phyloP scores from a whole-genome alignment of 2,888 invertebrate genomes.

The Athalia cordata region DNA sequence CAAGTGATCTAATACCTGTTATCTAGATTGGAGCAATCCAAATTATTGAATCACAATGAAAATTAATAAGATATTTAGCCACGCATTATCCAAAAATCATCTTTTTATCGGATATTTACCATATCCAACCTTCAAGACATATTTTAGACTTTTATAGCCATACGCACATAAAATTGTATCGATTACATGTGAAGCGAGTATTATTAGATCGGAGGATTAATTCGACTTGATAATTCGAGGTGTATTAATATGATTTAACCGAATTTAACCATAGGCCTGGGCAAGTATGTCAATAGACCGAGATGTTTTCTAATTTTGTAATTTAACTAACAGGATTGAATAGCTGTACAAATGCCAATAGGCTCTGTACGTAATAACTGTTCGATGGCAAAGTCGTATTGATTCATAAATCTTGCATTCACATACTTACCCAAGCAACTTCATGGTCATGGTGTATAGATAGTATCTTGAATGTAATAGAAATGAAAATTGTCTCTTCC shows the following conservation, averaged over 20 bases:
- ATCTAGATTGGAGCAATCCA: not conserved
- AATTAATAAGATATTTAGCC: not conserved
- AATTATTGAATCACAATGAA: not conserved
- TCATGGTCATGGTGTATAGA: conserved; percentile 13
- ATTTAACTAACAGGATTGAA: conserved; percentile 18
- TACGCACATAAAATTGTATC: not conserved
- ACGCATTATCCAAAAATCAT: not conserved
- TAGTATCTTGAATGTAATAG: not conserved
- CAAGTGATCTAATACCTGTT: not conserved
- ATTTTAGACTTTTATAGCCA: not conserved
- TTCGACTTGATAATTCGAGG: not conserved
- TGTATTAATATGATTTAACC: not conserved
- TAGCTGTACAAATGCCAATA: not conserved
- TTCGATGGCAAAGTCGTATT: not conserved
- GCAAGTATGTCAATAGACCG: conserved; percentile 11
- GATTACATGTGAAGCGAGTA: not conserved
- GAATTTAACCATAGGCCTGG: not conserved
- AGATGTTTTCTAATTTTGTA: conserved; percentile 35
- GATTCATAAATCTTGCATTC: not conserved
- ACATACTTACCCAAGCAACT: not conserved
- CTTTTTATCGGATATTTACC: no score
- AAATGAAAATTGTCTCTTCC: conserved; percentile 12
- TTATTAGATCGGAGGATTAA: not conserved
- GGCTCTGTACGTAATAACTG: conserved; percentile 35
- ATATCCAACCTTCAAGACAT: no score